phyloP scores from a whole-genome alignment of 2,797 vertebrate genomes.

The Simalia tracyae region DNA sequence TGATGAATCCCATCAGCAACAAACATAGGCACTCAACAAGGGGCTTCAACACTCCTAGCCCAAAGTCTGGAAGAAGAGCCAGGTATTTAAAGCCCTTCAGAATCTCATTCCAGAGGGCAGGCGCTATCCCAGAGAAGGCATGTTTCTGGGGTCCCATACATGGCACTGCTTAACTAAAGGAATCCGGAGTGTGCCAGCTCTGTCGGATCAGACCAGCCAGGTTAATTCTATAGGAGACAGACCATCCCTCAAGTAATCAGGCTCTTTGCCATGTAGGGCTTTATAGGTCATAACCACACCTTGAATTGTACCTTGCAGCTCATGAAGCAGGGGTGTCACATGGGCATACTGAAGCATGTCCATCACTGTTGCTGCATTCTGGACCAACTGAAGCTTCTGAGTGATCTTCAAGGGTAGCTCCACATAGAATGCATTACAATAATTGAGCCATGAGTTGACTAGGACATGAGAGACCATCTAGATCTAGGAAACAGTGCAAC shows the following conservation, averaged over 20 bases:
- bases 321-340: background rate
- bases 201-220: background rate
- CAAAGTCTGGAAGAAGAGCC: background rate
- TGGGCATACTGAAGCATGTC: no score
- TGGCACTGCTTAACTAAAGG: background rate
- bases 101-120: background rate
- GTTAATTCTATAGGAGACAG: background rate
- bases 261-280: background rate
- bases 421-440: background rate
- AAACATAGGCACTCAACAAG: background rate
- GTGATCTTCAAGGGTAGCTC: background rate
- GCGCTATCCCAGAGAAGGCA: background rate
- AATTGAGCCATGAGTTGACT: background rate
- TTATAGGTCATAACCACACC: background rate
- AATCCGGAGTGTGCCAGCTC: background rate
- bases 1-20: background rate
- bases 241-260: background rate
- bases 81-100: background rate
- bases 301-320: background rate
- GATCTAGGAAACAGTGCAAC: background rate
- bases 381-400: background rate
- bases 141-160: background rate
- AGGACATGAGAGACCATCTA: background rate
- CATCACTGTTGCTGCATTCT: background rate
- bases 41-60: background rate